Conservation (phyloP, 2,113 vertebrate species). For the Zosterops pallidus region DNA sequence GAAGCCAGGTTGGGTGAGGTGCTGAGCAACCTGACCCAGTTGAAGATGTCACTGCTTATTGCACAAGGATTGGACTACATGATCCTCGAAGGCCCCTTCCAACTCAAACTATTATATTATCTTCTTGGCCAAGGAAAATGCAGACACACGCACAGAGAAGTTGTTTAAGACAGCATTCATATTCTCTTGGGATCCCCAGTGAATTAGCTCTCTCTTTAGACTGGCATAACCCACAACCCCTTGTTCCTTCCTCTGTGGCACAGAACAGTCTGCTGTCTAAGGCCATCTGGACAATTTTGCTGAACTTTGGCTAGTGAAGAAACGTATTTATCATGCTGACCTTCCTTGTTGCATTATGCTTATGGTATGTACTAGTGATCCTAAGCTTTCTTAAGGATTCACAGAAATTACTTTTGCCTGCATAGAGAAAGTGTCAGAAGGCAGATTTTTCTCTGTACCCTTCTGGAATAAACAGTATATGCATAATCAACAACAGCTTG, state of each 20-base stretch:
- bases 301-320: neutral
- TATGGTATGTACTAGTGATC: neutral
- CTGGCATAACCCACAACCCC: neutral
- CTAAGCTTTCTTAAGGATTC: neutral
- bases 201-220: neutral
- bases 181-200: neutral
- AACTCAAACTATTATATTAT: neutral
- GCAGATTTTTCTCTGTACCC: neutral
- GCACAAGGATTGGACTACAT: neutral
- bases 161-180: neutral
- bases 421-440: neutral
- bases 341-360: neutral
- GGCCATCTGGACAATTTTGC: neutral
- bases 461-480: neutral
- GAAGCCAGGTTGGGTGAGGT: neutral
- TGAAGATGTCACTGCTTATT: neutral
- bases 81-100: neutral
- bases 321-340: neutral
- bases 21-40: neutral
- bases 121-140: neutral
- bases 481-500: neutral
- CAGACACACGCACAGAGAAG: neutral
- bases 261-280: neutral
- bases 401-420: neutral
- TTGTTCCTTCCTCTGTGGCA: neutral